Evolutionary conservation across 2,113 vertebrate genomes (phyloP), one percentile per base, ranked within the genome.

Genomic region (Macaca mulatta): DNA sequence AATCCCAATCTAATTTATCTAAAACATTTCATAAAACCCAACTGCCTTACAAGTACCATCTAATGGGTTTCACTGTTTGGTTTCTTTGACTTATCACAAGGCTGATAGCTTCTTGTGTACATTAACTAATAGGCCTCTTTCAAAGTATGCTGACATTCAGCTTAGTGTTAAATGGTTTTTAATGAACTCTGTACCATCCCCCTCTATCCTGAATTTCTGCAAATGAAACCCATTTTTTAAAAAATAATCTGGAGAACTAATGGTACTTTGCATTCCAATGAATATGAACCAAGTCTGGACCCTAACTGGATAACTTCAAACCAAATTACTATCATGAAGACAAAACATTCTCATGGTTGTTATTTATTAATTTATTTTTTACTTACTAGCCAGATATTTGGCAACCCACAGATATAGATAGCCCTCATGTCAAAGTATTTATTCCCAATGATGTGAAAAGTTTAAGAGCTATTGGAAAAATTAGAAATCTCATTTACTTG

Each of bases 41-140:
- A 45, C 86, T 93, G 87, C 97, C 77, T 69, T 72, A 61, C 32
- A 69, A 95, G 69, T 88, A 77, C 69, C n/a, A 82, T 85, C 96
- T 98, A 97, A 98, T 97, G 97, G 95, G 70, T 92, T 90, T 90
- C 48, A 95, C 45, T 97, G 95, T 95, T 98, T 98, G 93, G 89
- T 97, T 98, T 97, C 85, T 94, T 96, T 93, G 88, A 52, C 95
- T 97, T 98, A 97, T 97, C 97, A 93, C 82, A 95, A 96, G 88
- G 78, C 98, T 96, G 96, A 96, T 98, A 98, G 96, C 92, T 96
- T 96, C 94, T 96, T 97, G 97, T 97, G 93, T 97, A 97, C 93
- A 97, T 96, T 96, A 97, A 96, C 97, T 96, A 96, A 97, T 91
- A 97, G 94, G 70, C 72, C 59, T 96, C 90, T 97, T 98, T 96